These are phyloP conservation scores for Melanogrammus aeglefinus DNA, from an alignment of 2,797 vertebrate genomes.

Conservation along the genomic window DNA sequence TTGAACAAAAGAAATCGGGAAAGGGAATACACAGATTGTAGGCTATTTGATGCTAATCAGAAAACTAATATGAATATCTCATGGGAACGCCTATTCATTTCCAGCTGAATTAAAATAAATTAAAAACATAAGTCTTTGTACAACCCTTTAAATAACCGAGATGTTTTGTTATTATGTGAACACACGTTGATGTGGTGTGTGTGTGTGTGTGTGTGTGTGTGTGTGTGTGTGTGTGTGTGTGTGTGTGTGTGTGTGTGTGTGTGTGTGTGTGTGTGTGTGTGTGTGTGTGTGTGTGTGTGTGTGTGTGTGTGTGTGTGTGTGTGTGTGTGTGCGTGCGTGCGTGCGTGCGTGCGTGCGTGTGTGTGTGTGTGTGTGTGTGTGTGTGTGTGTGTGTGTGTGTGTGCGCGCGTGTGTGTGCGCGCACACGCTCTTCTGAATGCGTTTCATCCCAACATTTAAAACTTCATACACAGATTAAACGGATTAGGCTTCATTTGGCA, in stretches of 20 bases:
- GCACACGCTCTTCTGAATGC: slow-evolving; percentile 34
- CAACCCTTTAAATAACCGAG: not conserved
- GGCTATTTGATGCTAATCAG: too few species aligned
- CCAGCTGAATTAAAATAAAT: slow-evolving; percentile 22
- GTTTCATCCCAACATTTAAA: slow-evolving; percentile 7
- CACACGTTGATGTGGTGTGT: not conserved
- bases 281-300: not conserved
- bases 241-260: not conserved
- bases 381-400: slow-evolving; percentile 12
- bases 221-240: not conserved
- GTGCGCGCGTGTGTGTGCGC: slow-evolving; percentile 30
- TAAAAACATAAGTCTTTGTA: too few species aligned
- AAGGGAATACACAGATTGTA: too few species aligned
- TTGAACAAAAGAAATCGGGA: too few species aligned
- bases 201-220: slow-evolving; percentile 5
- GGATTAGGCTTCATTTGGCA: too few species aligned
- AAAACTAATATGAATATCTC: too few species aligned
- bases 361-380: slow-evolving; percentile 36
- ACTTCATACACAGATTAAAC: too few species aligned
- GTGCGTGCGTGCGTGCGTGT: slow-evolving; percentile 34
- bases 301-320: slow-evolving; percentile 35
- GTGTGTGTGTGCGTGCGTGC: slow-evolving; percentile 5
- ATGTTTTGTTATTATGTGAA: slow-evolving; percentile 8
- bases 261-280: slow-evolving; percentile 13
- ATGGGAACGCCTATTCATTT: too few species aligned